Evolutionary conservation across 2,113 vertebrate species (phyloP).

Genomic region (Pimephales promelas): DNA sequence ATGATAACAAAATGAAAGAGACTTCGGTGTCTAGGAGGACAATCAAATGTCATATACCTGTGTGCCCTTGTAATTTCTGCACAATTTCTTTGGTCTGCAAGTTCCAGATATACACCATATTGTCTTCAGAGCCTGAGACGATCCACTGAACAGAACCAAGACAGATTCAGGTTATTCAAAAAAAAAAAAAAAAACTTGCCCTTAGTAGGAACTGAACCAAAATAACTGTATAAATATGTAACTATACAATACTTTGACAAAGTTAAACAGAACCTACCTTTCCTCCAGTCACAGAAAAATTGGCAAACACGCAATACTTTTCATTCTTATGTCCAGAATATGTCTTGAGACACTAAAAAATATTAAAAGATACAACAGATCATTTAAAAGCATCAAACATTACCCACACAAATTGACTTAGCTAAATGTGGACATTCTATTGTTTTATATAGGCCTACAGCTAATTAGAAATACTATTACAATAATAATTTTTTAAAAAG

Average conservation of each 20-base stretch:
- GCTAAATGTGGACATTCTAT: not conserved
- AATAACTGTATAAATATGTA: not conserved
- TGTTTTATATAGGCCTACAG: not conserved
- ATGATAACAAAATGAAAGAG: slow-evolving; percentile 11
- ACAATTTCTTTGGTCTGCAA: slow-evolving; percentile 99
- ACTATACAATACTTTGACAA: not conserved
- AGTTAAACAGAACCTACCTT: slow-evolving; percentile 78
- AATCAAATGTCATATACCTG: slow-evolving; percentile 75
- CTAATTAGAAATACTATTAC: not conserved
- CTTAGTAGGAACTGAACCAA: not conserved
- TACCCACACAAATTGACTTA: not conserved
- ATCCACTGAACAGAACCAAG: slow-evolving; percentile 85
- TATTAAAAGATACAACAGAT: not conserved
- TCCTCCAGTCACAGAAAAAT: slow-evolving; percentile 96
- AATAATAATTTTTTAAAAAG: no score
- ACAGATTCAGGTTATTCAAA: not conserved
- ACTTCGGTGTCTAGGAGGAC: not conserved
- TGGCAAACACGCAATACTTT: slow-evolving; percentile 99
- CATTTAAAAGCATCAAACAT: not conserved
- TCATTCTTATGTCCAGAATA: slow-evolving; percentile 99
- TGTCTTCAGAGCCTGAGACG: slow-evolving; percentile 96
- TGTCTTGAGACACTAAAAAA: slow-evolving; percentile 93
- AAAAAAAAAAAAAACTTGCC: no score
- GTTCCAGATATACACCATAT: slow-evolving; percentile 99
- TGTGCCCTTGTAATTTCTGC: slow-evolving; percentile 97